Evolutionary conservation across 2,797 vertebrate species (phyloP), one percentile per base, ranked within the genome.

Genomic region (Falco concolor): DNA sequence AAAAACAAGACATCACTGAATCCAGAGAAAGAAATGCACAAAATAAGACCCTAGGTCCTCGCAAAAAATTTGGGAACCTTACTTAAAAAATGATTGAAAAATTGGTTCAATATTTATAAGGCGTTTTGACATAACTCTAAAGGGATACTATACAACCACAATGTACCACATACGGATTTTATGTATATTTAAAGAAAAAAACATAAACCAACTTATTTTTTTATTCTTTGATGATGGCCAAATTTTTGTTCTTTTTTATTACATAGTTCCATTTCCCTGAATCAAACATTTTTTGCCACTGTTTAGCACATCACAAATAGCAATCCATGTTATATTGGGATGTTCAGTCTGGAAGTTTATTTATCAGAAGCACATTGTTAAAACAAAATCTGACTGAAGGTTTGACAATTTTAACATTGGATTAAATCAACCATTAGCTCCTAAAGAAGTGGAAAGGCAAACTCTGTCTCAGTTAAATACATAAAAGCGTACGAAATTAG

Each of bases 391-490:
- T 63, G 47, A 69, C 38, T 49, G 84, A 88, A 94, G 72, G 54
- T 78, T 64, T 84, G 84, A 63, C 5, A 14, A 44, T 79, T 95
- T 84, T 59, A 67, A 23, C 76, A 84, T 53, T 88, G 77, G 85
- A 93, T 92, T 90, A 92, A 94, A 90, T 84, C 87, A 93, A 76
- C 54, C 85, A 78, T 90, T 88, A 92, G 34, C 59, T 86, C 52
- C 69, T 76, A 38, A 76, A 95, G 65, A 92, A 94, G 82, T 68
- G 36, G 85, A 87, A 95, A 88, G 61, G 32, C 25, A 91, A 93
- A 87, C 63, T 68, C 68, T 61, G 54, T 38, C 82, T 78, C 82
- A 27, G 85, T 75, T 76, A 89, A 88, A 79, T 76, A 91, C 76
- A 79, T 67, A 73, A 90, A 92, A 96, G 65, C 16, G 3, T 52